Base-by-base conservation (phyloP, 2,113 vertebrate species). In the Prinia subflava region DNA sequence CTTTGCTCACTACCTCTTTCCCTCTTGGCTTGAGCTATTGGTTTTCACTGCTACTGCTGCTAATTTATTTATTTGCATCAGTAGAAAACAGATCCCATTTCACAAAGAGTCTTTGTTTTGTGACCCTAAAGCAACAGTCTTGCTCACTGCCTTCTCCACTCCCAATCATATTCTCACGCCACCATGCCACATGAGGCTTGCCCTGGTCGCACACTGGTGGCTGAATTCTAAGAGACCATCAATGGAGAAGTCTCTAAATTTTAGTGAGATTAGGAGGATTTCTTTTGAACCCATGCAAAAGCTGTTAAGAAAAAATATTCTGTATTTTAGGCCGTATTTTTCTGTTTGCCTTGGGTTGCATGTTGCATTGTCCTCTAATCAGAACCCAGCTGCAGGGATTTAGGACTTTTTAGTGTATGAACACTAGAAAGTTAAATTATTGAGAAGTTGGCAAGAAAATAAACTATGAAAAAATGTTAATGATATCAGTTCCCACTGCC, bases 1-100 rank as follows among this genome's bases (percentile, higher is more conserved):
- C 67, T 89, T 96, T 92, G 86, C 59, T 90, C 56, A 22, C 53
- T 89, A 28, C 76, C 69, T 85, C 85, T 91, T 89, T 83, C 39
- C 80, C 57, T 89, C 60, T 96, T 93, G 80, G 33, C 78, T 64
- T 50, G 31, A 92, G 37, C 59, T n/a, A 31, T 7, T 81, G 52
- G 44, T 63, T 93, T 89, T 83, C 31, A n/a, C 50, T 80, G 31
- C 24, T 71, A 9, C 49, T 35, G 12, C 49, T 90, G 56, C 50
- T 57, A 35, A 31, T 83, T 60, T 73, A 63, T 39, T 88, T 83
- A 35, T 91, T 87, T 94, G 39, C 44, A 59, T 28, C 35, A 33
- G 13, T 80, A 63, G 65, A 73, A 78, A 89, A 70, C 13, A 33
- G 50, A 76, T 93, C 22, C 18, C 15, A 7, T 75, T 81, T 87